phyloP scores from a whole-genome alignment of 2,113 vertebrate genomes.

The Otocyon megalotis region DNA sequence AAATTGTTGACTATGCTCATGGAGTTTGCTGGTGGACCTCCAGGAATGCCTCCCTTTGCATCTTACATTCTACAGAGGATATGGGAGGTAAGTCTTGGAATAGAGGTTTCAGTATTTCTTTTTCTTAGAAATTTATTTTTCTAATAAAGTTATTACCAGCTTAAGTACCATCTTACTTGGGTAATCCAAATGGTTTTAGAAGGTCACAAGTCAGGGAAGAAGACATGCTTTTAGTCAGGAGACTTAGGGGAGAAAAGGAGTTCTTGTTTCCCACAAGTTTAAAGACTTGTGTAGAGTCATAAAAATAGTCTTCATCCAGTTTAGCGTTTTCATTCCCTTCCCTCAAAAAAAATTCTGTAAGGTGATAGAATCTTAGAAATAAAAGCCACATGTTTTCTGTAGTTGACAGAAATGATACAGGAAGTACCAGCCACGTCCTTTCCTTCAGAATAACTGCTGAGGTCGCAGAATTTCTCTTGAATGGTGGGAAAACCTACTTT shows the following conservation, averaged over 20 bases:
- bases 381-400: background rate
- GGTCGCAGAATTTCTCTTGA: conserved; percentile 28
- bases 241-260: background rate
- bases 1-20: conserved; percentile 99
- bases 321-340: background rate
- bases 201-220: background rate
- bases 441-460: background rate
- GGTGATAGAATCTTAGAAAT: conserved; percentile 27
- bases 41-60: conserved; percentile 98
- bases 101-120: conserved; percentile 41
- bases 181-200: conserved; percentile 3
- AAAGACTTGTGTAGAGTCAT: background rate
- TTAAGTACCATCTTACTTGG: conserved; percentile 30
- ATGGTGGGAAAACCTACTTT: background rate
- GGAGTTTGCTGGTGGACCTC: conserved; percentile 98
- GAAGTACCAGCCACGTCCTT: background rate
- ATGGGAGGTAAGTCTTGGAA: conserved; percentile 93
- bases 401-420: conserved; percentile 38
- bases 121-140: conserved; percentile 27
- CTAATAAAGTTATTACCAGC: conserved; percentile 56
- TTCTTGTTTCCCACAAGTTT: conserved; percentile 14
- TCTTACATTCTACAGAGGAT: conserved; percentile 99
- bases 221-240: background rate
- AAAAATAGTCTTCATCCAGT: background rate
- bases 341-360: background rate